Base-by-base conservation (phyloP, 23 tunicate genomes). In the Halocynthia aurantium region DNA sequence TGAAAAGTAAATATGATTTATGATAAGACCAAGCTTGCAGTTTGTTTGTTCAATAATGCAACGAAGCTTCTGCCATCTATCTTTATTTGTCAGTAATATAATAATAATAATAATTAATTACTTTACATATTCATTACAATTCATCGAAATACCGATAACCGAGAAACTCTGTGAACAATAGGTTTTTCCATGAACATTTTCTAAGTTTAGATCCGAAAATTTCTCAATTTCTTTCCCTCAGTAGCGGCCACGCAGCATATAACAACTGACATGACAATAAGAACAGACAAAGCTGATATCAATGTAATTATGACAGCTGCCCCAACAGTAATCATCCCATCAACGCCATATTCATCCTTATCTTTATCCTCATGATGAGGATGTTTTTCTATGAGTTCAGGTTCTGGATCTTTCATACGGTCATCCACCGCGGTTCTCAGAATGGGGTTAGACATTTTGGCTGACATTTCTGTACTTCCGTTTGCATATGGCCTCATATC, bases 211-310 rank as follows among this genome's bases (percentile, higher is more conserved):
- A 1, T 1, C 4, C 44, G 44, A 31, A 31, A 31, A 31, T 31
- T 31, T 31, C 44, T 31, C 5, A 74, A 10, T 74, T 74, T 74
- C 7, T 74, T 74, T 54, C 56, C 56, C 50, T 74, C 55, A 53
- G 20, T 51, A 8, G 78, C 55, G 10, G 78, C 65, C 9, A 87
- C 78, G 68, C 80, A 71, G 50, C 77, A 22, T 12, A 87, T 82
- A 50, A 77, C 67, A 31, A 87, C 67, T 7, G 84, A 52, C 93
- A 87, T 87, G 12, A 77, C 12, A 57, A 87, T 7, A 50, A 87
- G 72, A 9, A 80, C 84, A 7, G 50, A 80, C n/a, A 83, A 17
- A 10, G 83, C 61, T 22, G 84, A 58, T 9, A 65, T 74, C 13
- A 87, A 40, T 12, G 83, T 65, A 53, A 82, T 53, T 20, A 81